Conservation (phyloP, 2,113 vertebrate species). For the Picathartes gymnocephalus region DNA sequence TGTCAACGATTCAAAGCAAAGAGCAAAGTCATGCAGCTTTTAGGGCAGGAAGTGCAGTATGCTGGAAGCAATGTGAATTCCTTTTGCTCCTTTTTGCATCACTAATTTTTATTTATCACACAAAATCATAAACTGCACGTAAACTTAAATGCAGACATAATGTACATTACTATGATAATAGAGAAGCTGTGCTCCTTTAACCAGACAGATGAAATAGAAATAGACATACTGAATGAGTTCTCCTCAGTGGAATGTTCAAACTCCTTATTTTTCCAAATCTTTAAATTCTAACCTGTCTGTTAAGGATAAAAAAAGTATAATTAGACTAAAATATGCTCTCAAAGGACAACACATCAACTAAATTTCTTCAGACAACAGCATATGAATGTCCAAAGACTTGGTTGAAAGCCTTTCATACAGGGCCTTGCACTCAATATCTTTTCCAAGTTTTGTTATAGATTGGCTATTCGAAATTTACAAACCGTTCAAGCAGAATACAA, state of each 20-base stretch:
- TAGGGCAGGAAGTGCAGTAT: neutral
- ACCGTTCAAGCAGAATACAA: neutral
- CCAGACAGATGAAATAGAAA: neutral
- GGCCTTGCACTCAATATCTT: neutral
- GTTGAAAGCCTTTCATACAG: neutral
- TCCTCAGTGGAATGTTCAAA: neutral
- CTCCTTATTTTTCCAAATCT: conserved; percentile 4
- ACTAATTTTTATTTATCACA: conserved; percentile 13
- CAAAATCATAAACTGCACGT: neutral
- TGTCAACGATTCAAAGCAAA: neutral
- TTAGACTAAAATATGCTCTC: neutral
- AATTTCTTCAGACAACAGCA: conserved; percentile 25
- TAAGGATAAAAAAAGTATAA: neutral
- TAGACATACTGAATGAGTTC: neutral
- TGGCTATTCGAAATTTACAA: neutral
- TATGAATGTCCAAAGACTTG: neutral
- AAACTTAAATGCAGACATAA: neutral
- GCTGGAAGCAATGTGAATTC: neutral
- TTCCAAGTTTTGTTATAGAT: neutral
- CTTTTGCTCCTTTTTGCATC: conserved; percentile 22
- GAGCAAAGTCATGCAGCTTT: neutral
- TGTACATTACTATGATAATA: neutral
- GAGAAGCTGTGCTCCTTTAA: neutral
- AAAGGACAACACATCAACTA: neutral
- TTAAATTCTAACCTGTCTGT: neutral